These are phyloP conservation scores for Rhynchonycteris naso DNA, from an alignment of 2,797 vertebrate species.

Conservation along the genomic window DNA sequence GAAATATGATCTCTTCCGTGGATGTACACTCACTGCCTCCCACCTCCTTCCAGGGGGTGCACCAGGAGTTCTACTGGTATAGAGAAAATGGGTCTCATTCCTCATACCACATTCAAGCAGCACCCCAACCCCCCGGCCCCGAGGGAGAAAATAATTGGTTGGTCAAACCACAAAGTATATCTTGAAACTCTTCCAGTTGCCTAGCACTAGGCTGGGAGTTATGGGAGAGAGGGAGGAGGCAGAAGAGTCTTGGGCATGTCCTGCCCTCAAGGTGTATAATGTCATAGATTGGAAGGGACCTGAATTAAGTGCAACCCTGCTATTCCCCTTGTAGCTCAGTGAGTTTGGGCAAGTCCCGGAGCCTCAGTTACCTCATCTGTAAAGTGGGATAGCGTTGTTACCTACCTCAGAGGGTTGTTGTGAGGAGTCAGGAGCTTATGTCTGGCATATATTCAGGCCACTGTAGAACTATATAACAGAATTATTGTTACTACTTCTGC, in stretches of 20 bases:
- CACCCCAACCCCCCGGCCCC: background rate
- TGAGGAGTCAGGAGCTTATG: background rate
- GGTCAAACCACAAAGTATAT: slow-evolving; percentile 26
- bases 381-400: background rate
- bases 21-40: slow-evolving; percentile 15
- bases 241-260: background rate
- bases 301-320: background rate
- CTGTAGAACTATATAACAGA: background rate
- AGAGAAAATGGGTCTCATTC: background rate
- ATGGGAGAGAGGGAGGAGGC: background rate
- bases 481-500: background rate
- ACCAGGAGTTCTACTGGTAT: background rate
- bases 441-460: background rate
- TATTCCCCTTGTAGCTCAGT: background rate
- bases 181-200: background rate
- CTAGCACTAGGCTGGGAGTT: background rate
- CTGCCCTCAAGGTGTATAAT: background rate
- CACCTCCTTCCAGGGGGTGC: background rate
- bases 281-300: background rate
- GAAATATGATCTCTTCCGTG: slow-evolving; percentile 57
- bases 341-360: background rate
- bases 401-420: background rate
- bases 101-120: background rate
- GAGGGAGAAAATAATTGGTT: background rate
- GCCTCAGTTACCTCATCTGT: background rate